Evolutionary conservation across 2,888 invertebrate genomes (phyloP), one percentile per base, ranked within the genome.

Genomic region (Melanotus villosus): DNA sequence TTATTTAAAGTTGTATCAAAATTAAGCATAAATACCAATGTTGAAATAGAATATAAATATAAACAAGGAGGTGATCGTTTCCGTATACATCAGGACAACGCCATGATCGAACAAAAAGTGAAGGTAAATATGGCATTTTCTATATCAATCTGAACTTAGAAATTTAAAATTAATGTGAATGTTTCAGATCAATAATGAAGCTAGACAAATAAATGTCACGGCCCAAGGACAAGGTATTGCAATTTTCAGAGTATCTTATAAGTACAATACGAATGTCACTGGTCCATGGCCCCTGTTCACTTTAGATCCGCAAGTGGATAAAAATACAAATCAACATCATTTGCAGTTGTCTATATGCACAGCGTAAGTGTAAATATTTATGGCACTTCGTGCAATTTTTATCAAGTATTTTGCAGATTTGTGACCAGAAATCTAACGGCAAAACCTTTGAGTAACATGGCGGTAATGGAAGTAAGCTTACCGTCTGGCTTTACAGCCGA

Each of bases 401-500:
- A 10, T 18, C 12, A 7, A 2, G 10, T 16, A 30, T 74, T 75
- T 77, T 81, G 30, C 79, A 92, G 92, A 71, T 93, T 91, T 81
- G 91, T 91, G 87, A 62, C 89, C 83, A 76, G 79, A 59, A 83
- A 84, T 85, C 74, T 85, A 69, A 89, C 88, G 32, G 89, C 90
- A 77, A 88, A 90, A 56, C 91, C 92, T 14, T 89, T 89, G 73
- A 94, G 94, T 70, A 97, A 97, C 74, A 93, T 97, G 91, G 94
- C 95, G 9, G 92, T 97, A 0, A 92, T 97, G 88, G 96, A 96
- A 79, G 92, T 97, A 0, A 91, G 91, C 70, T 87, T 98, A 67
- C 96, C 97, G 0, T 96, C 96, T 0, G 97, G 98, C n/a, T 98
- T 93, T 81, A 90, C 93, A 0, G 93, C 94, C 0, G 95, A 96